Evolutionary conservation across 2,113 vertebrate genomes (phyloP), one percentile per base, ranked within the genome.

Genomic region (Oreocharis arfaki): DNA sequence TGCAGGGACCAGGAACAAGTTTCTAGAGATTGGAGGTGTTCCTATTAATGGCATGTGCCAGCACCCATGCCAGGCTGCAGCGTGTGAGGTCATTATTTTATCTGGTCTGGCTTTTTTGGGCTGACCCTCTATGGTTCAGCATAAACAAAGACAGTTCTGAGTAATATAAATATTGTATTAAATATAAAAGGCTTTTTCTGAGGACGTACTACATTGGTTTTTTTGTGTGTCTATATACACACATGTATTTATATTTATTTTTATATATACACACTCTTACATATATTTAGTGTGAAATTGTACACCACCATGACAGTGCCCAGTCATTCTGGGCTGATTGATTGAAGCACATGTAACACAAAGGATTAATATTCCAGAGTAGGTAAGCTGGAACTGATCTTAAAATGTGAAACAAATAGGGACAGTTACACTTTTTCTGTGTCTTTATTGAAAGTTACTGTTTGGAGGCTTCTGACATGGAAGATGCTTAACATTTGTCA

Each of bases 191-290:
- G 9, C 8, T 73, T 55, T 6, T 78, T 77, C 56, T 52, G 44
- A 94, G 65, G 56, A 28, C 23, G 7, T 32, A 27, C 7, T 47
- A 10, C 6, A 4, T 13, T 23, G 7, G 4, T 3, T 12, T 61
- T 35, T 26, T 4, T 69, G 10, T 27, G 0, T 57, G 5, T n/a
- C 16, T 82, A 28, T 44, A 10, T 30, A 17, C 11, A 14, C 52
- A 19, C 14, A 19, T 64, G 3, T 21, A 59, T 59, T 35, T 52
- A 2, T 26, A 9, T 33, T 11, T n/a, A 35, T 80, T 47, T 71
- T 5, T 44, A 23, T 21, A 14, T 27, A 10, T 3, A 2, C 4
- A 32, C 3, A 13, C 6, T 33, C 13, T 1, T 30, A 13, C 11
- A 15, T 10, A 4, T 21, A n/a, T 47, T 53, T 9, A 52, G 8